A percentile compares a stretch with the other conserved stretches of the same genome.
Conservation (phyloP, 64 coral and sea anemone genomes). For the Actinia tenebrosa region DNA sequence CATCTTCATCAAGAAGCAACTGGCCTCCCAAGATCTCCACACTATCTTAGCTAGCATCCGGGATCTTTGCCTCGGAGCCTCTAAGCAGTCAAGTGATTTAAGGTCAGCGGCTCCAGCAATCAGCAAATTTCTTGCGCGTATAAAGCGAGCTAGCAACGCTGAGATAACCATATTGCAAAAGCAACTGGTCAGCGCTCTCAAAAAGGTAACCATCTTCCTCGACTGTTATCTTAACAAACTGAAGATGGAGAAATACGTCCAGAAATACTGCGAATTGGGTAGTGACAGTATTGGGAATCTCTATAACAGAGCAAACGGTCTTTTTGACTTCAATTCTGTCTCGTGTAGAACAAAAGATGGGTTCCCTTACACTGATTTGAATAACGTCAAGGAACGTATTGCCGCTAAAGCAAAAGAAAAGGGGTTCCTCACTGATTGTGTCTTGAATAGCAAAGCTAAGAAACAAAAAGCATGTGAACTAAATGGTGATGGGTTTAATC, state of each 20-base stretch:
- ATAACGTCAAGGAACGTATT: background rate
- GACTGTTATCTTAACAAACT: background rate
- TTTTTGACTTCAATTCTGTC: background rate
- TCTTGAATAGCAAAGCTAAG: conserved; percentile 9
- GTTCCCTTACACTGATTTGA: background rate
- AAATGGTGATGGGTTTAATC: background rate
- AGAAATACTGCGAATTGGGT: background rate
- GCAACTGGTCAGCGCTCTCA: background rate
- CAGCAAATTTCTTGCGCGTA: background rate
- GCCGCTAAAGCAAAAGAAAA: background rate
- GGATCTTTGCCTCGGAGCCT: background rate
- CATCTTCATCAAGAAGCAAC: background rate
- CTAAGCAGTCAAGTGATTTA: background rate
- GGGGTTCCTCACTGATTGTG: background rate
- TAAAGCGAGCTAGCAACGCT: background rate
- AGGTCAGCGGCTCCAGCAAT: background rate
- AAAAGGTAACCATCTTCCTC: background rate
- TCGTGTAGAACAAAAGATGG: background rate
- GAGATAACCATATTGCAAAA: background rate
- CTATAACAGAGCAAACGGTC: background rate
- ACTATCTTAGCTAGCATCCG: background rate
- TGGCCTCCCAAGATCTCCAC: background rate
- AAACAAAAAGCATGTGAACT: background rate
- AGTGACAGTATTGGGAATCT: background rate
- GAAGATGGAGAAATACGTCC: background rate